Percentiles rank a stretch among this genome's conserved stretches.
Conservation (phyloP, 2,888 invertebrate species). For the Brachycybe producta region DNA sequence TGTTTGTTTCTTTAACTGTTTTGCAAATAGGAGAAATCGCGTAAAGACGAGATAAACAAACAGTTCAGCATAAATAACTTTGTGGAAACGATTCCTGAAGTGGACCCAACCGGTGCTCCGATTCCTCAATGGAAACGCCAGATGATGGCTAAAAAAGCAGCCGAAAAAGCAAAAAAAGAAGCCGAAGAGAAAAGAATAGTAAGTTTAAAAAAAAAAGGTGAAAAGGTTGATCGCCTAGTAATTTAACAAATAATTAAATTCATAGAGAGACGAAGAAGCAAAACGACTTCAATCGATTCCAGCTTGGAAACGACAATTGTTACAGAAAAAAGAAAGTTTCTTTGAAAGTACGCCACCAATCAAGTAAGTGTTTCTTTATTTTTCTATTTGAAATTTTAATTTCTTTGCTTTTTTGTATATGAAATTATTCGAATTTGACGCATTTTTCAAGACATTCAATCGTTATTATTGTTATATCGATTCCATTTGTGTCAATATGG, state of each 20-base stretch:
- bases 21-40: constrained; percentile 70
- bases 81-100: constrained; percentile 80
- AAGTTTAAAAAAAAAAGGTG: neutral
- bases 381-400: too few species aligned
- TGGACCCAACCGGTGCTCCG: constrained; percentile 70
- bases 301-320: constrained; percentile 82
- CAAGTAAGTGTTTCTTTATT: constrained; percentile 1
- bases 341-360: neutral
- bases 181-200: constrained; percentile 65
- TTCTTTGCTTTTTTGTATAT: too few species aligned
- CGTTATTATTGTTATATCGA: too few species aligned
- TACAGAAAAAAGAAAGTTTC: constrained; percentile 38
- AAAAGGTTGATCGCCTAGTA: neutral
- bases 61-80: constrained; percentile 74
- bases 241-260: neutral
- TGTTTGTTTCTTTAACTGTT: too few species aligned
- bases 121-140: constrained; percentile 93
- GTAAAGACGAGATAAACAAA: constrained; percentile 69
- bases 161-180: constrained; percentile 82
- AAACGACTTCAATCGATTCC: constrained; percentile 62
- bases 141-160: constrained; percentile 86
- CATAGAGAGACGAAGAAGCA: constrained; percentile 28
- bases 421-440: too few species aligned
- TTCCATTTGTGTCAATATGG: too few species aligned
- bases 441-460: too few species aligned